These are phyloP conservation scores for Phylloscopus whistleri DNA, from an alignment of 2,113 vertebrate genomes.

Conservation along the genomic window DNA sequence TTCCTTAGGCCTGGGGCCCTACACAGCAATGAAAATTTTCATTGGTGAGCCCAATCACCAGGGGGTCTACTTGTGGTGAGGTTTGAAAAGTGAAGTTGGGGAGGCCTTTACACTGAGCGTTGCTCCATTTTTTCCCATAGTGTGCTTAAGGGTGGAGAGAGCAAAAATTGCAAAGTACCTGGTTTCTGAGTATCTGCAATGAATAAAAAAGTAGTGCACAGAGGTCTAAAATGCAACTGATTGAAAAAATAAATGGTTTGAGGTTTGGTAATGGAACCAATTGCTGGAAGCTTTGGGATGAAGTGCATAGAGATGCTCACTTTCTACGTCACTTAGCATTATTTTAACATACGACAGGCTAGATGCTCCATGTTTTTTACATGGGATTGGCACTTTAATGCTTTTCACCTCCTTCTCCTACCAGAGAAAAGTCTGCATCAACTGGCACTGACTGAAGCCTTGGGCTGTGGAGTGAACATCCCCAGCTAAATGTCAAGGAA, in stretches of 20 bases:
- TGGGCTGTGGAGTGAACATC: background rate
- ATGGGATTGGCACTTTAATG: background rate
- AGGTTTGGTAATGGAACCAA: background rate
- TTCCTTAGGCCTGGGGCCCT: background rate
- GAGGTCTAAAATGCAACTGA: background rate
- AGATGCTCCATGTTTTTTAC: background rate
- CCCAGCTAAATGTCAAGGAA: background rate
- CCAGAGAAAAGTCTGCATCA: background rate
- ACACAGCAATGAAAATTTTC: background rate
- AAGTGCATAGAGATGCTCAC: background rate
- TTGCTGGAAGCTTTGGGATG: background rate
- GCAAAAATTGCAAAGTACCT: fast-evolving
- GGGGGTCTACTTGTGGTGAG: background rate
- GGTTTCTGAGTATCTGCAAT: background rate
- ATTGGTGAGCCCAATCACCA: background rate
- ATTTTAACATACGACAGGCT: background rate
- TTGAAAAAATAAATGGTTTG: background rate
- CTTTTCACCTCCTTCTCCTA: background rate
- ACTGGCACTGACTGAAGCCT: background rate
- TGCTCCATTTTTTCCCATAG: background rate
- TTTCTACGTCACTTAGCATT: background rate
- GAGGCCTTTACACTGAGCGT: no score
- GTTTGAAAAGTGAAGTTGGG: background rate
- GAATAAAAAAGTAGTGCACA: background rate
- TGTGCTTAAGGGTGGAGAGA: background rate